Percentiles rank a stretch among this genome's conserved stretches.
These are phyloP conservation scores for Brachyhypopomus occidentalis DNA, from an alignment of 2,113 vertebrate genomes.

Conservation along the genomic window DNA sequence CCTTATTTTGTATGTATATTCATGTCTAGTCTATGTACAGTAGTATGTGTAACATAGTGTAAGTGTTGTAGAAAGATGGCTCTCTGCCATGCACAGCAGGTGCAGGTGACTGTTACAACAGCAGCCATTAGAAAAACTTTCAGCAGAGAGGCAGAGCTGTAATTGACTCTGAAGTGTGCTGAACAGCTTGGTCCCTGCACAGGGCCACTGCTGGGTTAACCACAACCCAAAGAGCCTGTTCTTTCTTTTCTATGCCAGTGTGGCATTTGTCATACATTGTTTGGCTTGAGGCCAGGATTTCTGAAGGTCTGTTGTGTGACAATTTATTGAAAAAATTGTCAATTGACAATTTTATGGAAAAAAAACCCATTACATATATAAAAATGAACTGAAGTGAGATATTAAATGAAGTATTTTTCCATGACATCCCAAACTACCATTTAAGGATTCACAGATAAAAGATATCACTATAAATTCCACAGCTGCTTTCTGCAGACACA, in stretches of 20 bases:
- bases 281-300: not conserved
- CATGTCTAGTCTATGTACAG: too few relatives aligned
- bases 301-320: not conserved
- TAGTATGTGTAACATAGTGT: too few relatives aligned
- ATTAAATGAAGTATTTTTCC: conserved; percentile 71
- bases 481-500: conserved; percentile 34
- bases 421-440: conserved; percentile 74
- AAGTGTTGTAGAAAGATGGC: too few relatives aligned
- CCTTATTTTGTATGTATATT: too few relatives aligned
- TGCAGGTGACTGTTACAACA: too few relatives aligned
- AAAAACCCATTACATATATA: conserved; percentile 3
- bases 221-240: conserved; percentile 77
- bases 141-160: too few relatives aligned
- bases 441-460: conserved; percentile 76
- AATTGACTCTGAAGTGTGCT: too few relatives aligned
- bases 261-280: not conserved
- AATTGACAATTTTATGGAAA: not conserved
- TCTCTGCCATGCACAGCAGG: too few relatives aligned
- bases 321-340: not conserved
- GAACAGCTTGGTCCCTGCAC: conserved; percentile 63
- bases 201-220: conserved; percentile 80
- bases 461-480: conserved; percentile 49
- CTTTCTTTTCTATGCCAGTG: not conserved
- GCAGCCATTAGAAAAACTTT: too few relatives aligned
- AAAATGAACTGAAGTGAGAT: not conserved